Evolutionary conservation across 2,797 vertebrate species (phyloP), one percentile per base, ranked within the genome.

Genomic region (Miichthys miiuy): DNA sequence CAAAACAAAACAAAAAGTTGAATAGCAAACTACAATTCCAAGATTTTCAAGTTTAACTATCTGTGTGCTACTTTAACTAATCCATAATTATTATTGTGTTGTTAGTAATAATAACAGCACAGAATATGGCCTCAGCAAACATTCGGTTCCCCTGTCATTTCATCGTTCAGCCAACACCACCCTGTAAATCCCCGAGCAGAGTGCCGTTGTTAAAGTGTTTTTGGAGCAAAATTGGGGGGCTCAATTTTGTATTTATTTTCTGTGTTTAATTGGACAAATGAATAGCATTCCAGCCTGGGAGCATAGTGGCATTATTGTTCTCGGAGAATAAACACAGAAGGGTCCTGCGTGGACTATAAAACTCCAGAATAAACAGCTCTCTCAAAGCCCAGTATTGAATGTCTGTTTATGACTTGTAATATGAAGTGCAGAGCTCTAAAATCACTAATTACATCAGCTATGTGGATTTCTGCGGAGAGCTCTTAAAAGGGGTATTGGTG

Each of bases 381-480:
- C 89, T 94, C 84, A 90, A 85, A 93, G 91, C 83, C 79, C 85
- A 70, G 92, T 91, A 95, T 95, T 92, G 92, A 94, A 93, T 95
- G 93, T 94, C 94, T 95, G 94, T 95, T 95, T 95, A 94, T 91
- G 91, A 88, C 90, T 88, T 87, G 89, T 92, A 94, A 92, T 93
- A 93, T 86, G 89, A 94, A 94, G 93, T 93, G 92, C 89, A 89
- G 82, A 81, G 85, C 91, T 90, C 83, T 92, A 90, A 92, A 93
- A 94, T 94, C 86, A 92, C 93, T 94, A 93, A 94, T 94, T 95
- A 94, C 92, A 93, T 95, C 93, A 94, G 89, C 91, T 84, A 74
- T 72, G 88, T 88, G 89, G 86, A 90, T 88, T 94, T 93, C 85
- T 85, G 75, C 60, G 55, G 75, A 89, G 79, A 90, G 79, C 90